Percentiles rank a stretch among this genome's conserved stretches.
These are phyloP conservation scores for Rhodeus uyekii DNA, from an alignment of 2,797 vertebrate genomes.

Conservation along the genomic window DNA sequence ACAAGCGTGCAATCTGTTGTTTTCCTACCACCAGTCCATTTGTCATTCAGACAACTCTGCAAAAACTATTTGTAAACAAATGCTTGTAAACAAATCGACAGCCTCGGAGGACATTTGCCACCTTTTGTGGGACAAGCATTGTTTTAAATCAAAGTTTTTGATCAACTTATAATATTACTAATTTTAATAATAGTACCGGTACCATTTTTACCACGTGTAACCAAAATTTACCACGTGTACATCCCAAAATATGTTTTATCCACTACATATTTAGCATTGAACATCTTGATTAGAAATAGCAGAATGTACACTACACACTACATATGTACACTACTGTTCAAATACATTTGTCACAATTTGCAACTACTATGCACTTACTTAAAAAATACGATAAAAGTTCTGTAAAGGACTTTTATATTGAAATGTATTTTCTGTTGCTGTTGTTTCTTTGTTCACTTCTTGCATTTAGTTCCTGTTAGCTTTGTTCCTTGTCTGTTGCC, in stretches of 20 bases:
- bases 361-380: too few relatives aligned
- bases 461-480: neutral
- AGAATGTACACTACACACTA: neutral
- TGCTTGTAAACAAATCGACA: conserved; percentile 26
- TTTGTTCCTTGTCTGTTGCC: neutral
- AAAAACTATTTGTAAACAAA: conserved; percentile 44
- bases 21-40: conserved; percentile 46
- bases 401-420: neutral
- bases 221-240: neutral
- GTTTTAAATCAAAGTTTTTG: conserved; percentile 11
- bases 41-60: conserved; percentile 34
- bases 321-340: neutral
- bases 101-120: neutral
- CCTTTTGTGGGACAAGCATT: neutral
- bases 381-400: neutral
- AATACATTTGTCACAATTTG: too few relatives aligned
- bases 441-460: neutral
- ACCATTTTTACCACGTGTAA: too few relatives aligned
- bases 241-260: neutral
- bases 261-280: neutral
- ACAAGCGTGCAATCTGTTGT: conserved; percentile 50
- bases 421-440: neutral
- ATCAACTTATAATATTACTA: too few relatives aligned
- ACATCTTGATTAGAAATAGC: neutral
- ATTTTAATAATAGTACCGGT: too few relatives aligned